Percentiles rank a stretch among this genome's conserved stretches.
These are phyloP conservation scores for Diceros bicornis DNA, from an alignment of 2,797 vertebrate genomes.

Conservation along the genomic window DNA sequence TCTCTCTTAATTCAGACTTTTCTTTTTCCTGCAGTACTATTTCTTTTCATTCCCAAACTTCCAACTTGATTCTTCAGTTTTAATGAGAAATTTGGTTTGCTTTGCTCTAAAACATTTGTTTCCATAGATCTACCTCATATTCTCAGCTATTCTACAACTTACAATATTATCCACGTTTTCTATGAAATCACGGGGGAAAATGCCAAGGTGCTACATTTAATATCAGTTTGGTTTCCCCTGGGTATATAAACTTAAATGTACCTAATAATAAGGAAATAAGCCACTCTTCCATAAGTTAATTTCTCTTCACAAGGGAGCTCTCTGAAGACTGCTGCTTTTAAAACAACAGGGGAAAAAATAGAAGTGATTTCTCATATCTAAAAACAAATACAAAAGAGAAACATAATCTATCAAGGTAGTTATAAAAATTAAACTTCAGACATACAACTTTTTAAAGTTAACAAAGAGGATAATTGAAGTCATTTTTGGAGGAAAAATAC, in stretches of 20 bases:
- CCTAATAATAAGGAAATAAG: background rate
- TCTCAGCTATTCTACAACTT: background rate
- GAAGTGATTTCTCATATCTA: background rate
- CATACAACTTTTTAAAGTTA: background rate
- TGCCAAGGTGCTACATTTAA: background rate
- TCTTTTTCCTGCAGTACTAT: background rate
- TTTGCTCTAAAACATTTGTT: background rate
- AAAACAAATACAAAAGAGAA: conserved; percentile 30
- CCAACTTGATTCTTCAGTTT: background rate
- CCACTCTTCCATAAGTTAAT: background rate
- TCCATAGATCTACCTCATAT: background rate
- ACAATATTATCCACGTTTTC: background rate
- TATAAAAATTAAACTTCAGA: background rate
- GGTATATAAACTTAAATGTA: background rate
- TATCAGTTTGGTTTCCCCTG: background rate
- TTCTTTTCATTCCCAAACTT: background rate
- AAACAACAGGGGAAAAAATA: background rate
- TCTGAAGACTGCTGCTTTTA: background rate
- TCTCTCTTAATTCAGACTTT: background rate
- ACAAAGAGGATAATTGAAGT: background rate
- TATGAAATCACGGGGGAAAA: background rate
- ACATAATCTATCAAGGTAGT: background rate
- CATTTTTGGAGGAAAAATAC: background rate
- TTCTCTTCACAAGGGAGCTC: background rate
- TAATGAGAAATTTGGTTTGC: background rate